phyloP scores from a whole-genome alignment of 2,888 invertebrate genomes.

The Hylaea fasciaria region DNA sequence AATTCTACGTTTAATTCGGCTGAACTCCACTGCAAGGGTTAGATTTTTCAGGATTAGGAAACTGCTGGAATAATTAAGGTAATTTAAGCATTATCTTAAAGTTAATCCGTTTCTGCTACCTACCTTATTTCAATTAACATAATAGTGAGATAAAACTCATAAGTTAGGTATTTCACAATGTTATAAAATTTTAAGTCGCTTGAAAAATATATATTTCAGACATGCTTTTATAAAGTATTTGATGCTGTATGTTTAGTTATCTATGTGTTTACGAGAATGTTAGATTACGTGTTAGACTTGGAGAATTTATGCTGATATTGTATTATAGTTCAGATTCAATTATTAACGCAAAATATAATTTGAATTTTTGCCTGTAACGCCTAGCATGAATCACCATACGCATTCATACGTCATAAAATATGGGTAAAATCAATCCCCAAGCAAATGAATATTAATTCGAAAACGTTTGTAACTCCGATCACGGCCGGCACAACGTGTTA shows the following conservation, averaged over 20 bases:
- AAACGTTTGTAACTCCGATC: constrained; percentile 59
- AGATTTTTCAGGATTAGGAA: constrained; percentile 18
- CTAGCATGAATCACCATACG: too few relatives aligned
- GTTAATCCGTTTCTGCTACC: neutral
- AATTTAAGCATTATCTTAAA: constrained; percentile 10
- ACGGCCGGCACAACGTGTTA: constrained; percentile 69
- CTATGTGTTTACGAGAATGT: too few relatives aligned
- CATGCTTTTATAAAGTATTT: too few relatives aligned
- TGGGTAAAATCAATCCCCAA: constrained; percentile 1
- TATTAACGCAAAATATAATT: too few relatives aligned
- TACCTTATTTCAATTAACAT: neutral
- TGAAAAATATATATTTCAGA: too few relatives aligned
- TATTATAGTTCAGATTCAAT: too few relatives aligned
- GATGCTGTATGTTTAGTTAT: too few relatives aligned
- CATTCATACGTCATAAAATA: neutral
- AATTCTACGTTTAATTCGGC: constrained; percentile 38
- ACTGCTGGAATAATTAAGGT: constrained; percentile 20
- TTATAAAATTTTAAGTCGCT: too few relatives aligned
- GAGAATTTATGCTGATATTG: too few relatives aligned
- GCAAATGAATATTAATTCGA: constrained; percentile 56
- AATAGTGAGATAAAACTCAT: neutral
- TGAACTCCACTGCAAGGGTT: constrained; percentile 20
- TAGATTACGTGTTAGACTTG: too few relatives aligned
- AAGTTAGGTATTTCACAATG: neutral
- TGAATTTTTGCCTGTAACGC: too few relatives aligned